These are phyloP conservation scores for Lacerta bilineata DNA, from an alignment of 2,797 vertebrate species.

Conservation along the genomic window DNA sequence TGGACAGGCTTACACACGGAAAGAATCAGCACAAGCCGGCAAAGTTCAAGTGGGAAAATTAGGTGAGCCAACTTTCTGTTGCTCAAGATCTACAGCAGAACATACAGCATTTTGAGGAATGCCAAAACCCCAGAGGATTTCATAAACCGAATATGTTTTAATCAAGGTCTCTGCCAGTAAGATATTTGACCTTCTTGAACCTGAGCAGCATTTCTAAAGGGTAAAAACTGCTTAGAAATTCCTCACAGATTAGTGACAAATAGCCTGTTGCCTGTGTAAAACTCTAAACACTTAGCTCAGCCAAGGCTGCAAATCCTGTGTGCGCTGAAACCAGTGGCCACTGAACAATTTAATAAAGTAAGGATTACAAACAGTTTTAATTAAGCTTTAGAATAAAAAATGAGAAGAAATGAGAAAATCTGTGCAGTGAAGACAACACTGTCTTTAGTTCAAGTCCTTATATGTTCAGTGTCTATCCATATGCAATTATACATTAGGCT, in stretches of 20 bases:
- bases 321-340: background rate
- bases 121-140: conserved; percentile 17
- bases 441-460: background rate
- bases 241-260: conserved; percentile 25
- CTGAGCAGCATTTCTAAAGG: conserved; percentile 1
- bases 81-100: background rate
- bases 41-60: conserved; percentile 6
- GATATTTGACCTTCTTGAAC: conserved; percentile 30
- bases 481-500: background rate
- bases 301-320: background rate
- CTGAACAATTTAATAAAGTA: background rate
- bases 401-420: background rate
- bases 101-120: conserved; percentile 23
- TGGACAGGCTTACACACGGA: background rate
- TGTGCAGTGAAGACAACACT: background rate
- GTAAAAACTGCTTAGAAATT: conserved; percentile 1
- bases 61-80: background rate
- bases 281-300: background rate
- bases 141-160: conserved; percentile 30
- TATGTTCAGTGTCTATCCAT: background rate
- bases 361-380: conserved; percentile 19
- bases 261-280: conserved; percentile 10
- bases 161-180: conserved; percentile 29
- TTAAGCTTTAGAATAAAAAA: conserved; percentile 1
- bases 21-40: background rate